phyloP scores from a whole-genome alignment of 2,888 invertebrate species.

The Apodemia duryi region DNA sequence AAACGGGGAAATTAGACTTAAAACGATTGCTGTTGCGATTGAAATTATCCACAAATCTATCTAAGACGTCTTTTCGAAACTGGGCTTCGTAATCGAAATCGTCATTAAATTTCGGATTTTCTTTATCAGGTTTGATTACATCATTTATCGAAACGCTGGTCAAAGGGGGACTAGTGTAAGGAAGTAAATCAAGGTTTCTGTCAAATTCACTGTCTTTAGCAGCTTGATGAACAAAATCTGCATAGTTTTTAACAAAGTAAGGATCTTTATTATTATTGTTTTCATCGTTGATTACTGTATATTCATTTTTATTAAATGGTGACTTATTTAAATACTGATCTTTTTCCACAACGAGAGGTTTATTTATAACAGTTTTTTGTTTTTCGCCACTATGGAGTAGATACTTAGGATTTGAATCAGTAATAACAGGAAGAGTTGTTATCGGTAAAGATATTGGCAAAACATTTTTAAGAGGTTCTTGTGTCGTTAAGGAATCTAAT shows the following conservation, averaged over 20 bases:
- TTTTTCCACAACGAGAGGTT: neutral
- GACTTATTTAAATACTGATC: neutral
- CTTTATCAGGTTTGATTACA: conserved; percentile 27
- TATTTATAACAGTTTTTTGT: neutral
- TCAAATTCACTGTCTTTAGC: conserved; percentile 48
- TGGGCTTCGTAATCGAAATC: conserved; percentile 55
- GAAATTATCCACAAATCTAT: conserved; percentile 60
- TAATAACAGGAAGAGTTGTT: conserved; percentile 23
- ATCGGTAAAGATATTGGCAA: conserved; percentile 28
- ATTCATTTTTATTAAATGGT: conserved; percentile 29
- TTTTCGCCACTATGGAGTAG: neutral
- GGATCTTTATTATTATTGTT: conserved; percentile 47
- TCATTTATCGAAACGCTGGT: conserved; percentile 40
- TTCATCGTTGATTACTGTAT: conserved; percentile 34
- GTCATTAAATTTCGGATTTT: conserved; percentile 33
- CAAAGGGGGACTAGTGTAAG: conserved; percentile 38
- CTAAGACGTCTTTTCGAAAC: conserved; percentile 53
- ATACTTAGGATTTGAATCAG: conserved; percentile 3
- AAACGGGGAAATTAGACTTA: conserved; percentile 57
- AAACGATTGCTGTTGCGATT: conserved; percentile 59
- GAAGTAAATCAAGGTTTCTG: conserved; percentile 37
- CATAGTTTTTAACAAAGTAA: conserved; percentile 58
- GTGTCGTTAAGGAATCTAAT: conserved; percentile 41
- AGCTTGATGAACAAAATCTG: conserved; percentile 52
- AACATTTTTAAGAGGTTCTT: conserved; percentile 34